Evolutionary conservation across 2,797 vertebrate species (phyloP), one percentile per base, ranked within the genome.

Genomic region (Iguana delicatissima): DNA sequence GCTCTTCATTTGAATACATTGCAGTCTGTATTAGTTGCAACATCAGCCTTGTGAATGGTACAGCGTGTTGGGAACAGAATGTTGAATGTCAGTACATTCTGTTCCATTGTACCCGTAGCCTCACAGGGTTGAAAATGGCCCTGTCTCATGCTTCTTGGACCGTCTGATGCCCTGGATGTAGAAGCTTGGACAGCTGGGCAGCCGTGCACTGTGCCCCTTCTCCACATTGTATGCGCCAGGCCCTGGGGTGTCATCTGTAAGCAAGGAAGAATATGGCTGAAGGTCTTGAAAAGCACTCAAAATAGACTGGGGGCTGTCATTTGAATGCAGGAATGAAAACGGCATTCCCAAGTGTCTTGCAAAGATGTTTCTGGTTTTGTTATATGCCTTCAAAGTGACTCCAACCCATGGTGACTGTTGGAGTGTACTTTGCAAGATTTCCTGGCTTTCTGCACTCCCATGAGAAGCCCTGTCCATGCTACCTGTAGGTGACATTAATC

Each of bases 131-230:
- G 35, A 26, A 2, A 79, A 84, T 3, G 89, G 90, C 1, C 77
- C 6, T 0, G 50, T 85, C 2, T 91, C 8, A 0, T 86, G 86
- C 86, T 57, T 86, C 69, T 88, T 92, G 20, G 85, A 85, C 46
- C 80, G 85, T 10, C 80, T 26, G 69, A 55, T 86, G 2, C 89
- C 92, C 32, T 81, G 86, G n/a, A 85, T 91, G 84, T 14, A 86
- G 81, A 74, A 42, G 1, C 64, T 81, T 1, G 72, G 88, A 6
- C 46, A 85, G 13, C 0, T 1, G 50, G 86, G 69, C 46, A 90
- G 59, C 4, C 46, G 52, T 5, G 86, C 52, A 0, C 0, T 26
- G 0, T 50, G 8, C 0, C 74, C 50, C 0, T 2, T 83, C 0
- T 88, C 74, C 0, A 26, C 4, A 0, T 89, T 0, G 0, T 80